phyloP scores from a whole-genome alignment of 2,888 invertebrate genomes.

The Andrena dorsata region DNA sequence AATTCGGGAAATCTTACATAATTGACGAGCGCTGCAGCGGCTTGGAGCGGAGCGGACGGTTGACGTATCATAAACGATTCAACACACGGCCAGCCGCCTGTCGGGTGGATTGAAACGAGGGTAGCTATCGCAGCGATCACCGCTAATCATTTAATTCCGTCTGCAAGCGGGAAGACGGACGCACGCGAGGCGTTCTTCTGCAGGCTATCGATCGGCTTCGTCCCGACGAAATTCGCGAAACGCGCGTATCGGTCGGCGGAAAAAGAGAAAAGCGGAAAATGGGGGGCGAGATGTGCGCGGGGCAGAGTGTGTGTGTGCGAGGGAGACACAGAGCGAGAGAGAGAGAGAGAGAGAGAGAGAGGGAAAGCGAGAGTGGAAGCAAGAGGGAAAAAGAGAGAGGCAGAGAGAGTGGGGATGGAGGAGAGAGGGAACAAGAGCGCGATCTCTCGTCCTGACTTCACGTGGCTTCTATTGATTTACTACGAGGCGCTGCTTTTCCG shows the following conservation, averaged over 20 bases:
- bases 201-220: conserved; percentile 42
- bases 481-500: conserved; percentile 66
- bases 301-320: background rate
- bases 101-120: background rate
- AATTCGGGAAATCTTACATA: conserved; percentile 54
- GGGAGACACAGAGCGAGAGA: background rate
- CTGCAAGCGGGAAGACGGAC: conserved; percentile 3
- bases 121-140: conserved; percentile 18
- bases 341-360: background rate
- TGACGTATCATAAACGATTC: conserved; percentile 15
- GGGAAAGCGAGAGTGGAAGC: background rate
- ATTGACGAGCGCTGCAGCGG: conserved; percentile 35
- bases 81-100: background rate
- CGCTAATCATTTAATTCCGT: conserved; percentile 41
- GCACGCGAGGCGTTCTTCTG: background rate
- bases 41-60: conserved; percentile 15
- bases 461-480: conserved; percentile 73
- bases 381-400: background rate
- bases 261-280: background rate
- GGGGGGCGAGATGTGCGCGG: background rate
- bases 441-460: conserved; percentile 64
- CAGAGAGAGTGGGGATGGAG: background rate
- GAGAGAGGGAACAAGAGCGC: conserved; percentile 22
- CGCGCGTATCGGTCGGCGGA: conserved; percentile 18
- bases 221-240: conserved; percentile 38